A percentile compares a stretch with the other conserved stretches of the same genome.
These are phyloP conservation scores for Phlogophora meticulosa DNA, from an alignment of 2,888 invertebrate genomes.

Conservation along the genomic window DNA sequence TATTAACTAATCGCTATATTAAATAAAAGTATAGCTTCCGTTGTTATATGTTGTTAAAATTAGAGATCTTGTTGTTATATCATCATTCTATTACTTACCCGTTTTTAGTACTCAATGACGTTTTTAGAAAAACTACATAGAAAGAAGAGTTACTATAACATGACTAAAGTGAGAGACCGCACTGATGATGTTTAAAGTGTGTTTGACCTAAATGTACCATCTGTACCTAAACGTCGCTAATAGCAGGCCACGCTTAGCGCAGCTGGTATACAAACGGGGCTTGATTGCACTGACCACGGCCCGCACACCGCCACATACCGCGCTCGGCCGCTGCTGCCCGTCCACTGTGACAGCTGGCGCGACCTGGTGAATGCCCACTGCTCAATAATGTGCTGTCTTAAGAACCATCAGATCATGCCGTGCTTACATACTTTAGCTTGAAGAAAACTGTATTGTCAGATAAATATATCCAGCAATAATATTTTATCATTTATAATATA, in stretches of 20 bases:
- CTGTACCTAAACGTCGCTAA: not conserved
- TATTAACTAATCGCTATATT: too few relatives aligned
- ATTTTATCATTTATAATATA: too few relatives aligned
- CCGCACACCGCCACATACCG: not conserved
- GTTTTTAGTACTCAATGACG: not conserved
- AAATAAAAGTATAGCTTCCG: too few relatives aligned
- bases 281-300: conserved; percentile 56
- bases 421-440: not conserved
- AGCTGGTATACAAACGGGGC: conserved; percentile 29
- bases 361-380: not conserved
- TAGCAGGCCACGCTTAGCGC: not conserved
- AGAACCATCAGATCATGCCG: not conserved
- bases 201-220: not conserved
- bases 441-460: not conserved
- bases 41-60: too few relatives aligned
- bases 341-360: conserved; percentile 8
- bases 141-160: not conserved
- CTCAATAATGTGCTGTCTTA: not conserved
- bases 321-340: conserved; percentile 1
- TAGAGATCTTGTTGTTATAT: not conserved
- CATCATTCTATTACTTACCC: not conserved
- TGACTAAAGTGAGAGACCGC: not conserved
- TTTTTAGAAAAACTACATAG: not conserved
- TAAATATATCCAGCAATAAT: not conserved
- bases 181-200: not conserved